A percentile compares a stretch with the other conserved stretches of the same genome.
These are phyloP conservation scores for Spea multiplicata DNA, from an alignment of 2,113 vertebrate species.

Conservation along the genomic window DNA sequence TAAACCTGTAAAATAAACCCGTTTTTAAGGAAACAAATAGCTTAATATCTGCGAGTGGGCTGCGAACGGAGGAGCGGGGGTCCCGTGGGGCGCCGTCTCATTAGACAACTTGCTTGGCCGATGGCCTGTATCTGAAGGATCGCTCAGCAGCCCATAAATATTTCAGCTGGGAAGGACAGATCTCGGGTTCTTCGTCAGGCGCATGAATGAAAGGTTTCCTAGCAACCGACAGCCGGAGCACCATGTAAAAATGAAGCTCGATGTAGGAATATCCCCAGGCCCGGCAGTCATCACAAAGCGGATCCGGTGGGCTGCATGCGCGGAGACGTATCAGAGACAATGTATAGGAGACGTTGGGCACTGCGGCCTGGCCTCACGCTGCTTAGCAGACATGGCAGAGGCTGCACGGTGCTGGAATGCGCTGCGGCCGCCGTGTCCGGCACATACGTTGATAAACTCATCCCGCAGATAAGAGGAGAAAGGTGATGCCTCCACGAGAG, in stretches of 20 bases:
- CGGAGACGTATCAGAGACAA: background rate
- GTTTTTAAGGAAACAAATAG: no score
- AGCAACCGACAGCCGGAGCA: slow-evolving; percentile 8
- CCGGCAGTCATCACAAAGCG: background rate
- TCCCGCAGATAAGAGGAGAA: no score
- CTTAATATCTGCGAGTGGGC: no score
- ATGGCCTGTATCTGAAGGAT: slow-evolving; percentile 10
- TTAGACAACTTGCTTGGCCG: background rate
- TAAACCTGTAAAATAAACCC: no score
- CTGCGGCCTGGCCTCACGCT: background rate
- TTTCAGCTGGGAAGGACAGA: slow-evolving; percentile 12
- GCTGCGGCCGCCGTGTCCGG: no score
- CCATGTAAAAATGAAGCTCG: background rate
- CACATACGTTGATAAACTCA: no score
- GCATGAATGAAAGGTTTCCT: slow-evolving; percentile 9
- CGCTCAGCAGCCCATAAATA: slow-evolving; percentile 32
- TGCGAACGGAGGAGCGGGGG: no score
- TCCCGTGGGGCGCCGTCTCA: background rate
- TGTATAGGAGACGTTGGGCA: background rate
- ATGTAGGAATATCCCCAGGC: background rate
- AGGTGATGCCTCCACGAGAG: no score
- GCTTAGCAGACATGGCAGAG: background rate
- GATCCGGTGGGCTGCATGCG: background rate
- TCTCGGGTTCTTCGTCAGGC: background rate
- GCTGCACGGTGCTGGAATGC: background rate